Conservation (phyloP, 2,888 invertebrate genomes). For the Coelopa pilipes region DNA sequence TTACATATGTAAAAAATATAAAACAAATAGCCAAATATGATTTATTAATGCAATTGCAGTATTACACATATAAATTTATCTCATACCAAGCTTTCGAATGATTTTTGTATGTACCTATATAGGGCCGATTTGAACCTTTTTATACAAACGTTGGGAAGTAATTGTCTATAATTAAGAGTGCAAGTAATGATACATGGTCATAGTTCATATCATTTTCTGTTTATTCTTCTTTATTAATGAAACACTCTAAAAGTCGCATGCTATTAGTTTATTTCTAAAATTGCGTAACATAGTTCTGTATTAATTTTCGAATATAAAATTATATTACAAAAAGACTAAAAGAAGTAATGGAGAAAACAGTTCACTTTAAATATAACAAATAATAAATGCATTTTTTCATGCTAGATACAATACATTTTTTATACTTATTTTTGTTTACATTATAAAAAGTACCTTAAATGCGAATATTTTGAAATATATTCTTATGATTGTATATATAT, state of each 20-base stretch:
- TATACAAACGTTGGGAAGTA: no score
- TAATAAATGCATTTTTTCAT: slow-evolving; percentile 4
- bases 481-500: slow-evolving; percentile 1
- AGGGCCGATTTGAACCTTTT: no score
- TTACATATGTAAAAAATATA: neutral
- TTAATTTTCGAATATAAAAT: no score
- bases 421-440: slow-evolving; percentile 12
- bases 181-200: no score
- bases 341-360: neutral
- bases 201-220: no score
- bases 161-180: no score
- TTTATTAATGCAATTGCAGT: neutral
- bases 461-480: neutral
- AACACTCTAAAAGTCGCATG: no score
- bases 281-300: neutral
- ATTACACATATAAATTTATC: no score
- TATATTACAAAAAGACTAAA: no score
- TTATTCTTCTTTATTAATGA: no score
- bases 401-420: neutral
- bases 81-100: no score
- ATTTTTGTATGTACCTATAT: no score
- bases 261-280: neutral
- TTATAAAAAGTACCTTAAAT: slow-evolving; percentile 10
- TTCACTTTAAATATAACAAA: slow-evolving; percentile 3
- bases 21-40: neutral